Percentiles rank a stretch among this genome's conserved stretches.
These are phyloP conservation scores for Apocrypta bakeri DNA, from an alignment of 1,140 invertebrate genomes.

Conservation along the genomic window DNA sequence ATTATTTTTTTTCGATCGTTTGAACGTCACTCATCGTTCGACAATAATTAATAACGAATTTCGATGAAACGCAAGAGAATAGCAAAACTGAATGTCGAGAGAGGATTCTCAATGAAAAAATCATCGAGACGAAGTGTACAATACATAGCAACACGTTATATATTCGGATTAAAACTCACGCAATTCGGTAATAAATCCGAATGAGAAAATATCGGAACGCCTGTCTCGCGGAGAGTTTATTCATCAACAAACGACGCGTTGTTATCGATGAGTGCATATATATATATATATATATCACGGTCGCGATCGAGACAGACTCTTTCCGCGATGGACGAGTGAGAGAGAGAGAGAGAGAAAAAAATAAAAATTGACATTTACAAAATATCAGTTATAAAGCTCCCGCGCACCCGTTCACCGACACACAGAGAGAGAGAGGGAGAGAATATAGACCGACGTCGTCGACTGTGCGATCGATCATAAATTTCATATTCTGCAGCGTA, in stretches of 20 bases:
- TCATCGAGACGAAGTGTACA: neutral
- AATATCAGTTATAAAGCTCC: slow-evolving; percentile 31
- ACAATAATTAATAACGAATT: too few relatives aligned
- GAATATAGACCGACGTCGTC: slow-evolving; percentile 17
- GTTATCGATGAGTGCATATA: slow-evolving; percentile 25
- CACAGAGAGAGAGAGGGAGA: too few relatives aligned
- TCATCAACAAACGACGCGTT: slow-evolving; percentile 22
- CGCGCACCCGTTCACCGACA: too few relatives aligned
- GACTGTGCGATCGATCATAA: slow-evolving; percentile 42
- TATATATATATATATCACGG: too few relatives aligned
- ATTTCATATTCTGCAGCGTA: slow-evolving; percentile 37
- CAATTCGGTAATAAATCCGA: slow-evolving; percentile 31
- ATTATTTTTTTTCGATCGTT: too few relatives aligned
- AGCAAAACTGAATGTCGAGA: neutral
- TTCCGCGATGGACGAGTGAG: neutral
- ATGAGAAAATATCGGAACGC: slow-evolving; percentile 20
- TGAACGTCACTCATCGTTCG: neutral
- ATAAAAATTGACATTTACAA: slow-evolving; percentile 38
- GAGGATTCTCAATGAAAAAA: neutral
- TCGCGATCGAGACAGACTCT: neutral
- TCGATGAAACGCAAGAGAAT: neutral
- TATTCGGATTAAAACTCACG: slow-evolving; percentile 11
- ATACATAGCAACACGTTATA: slow-evolving; percentile 14
- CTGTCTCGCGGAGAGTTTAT: slow-evolving; percentile 25
- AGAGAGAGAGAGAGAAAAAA: neutral